These are phyloP conservation scores for Polyommatus iphigenia DNA, from an alignment of 2,888 invertebrate species.

Conservation along the genomic window DNA sequence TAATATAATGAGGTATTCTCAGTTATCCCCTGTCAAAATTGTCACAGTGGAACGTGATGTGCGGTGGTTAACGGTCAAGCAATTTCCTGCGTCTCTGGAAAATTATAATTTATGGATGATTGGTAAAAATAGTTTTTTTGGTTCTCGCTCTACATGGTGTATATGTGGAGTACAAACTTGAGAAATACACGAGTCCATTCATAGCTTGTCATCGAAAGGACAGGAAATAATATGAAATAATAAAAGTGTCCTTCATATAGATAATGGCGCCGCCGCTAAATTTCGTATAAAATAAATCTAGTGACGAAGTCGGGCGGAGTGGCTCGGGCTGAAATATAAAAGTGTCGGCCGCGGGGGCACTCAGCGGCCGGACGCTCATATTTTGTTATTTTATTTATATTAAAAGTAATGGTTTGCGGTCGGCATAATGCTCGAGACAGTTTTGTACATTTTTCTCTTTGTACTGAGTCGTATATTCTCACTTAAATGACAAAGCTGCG, in stretches of 20 bases:
- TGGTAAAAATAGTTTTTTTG: background rate
- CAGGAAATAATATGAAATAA: background rate
- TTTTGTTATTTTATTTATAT: slow-evolving; percentile 81
- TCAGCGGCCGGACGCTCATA: slow-evolving; percentile 79
- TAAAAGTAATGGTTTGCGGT: slow-evolving; percentile 78
- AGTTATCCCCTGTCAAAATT: slow-evolving; percentile 5
- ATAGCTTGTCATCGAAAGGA: background rate
- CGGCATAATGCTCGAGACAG: slow-evolving; percentile 73
- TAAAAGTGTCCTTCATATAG: slow-evolving; percentile 8
- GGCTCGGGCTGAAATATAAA: slow-evolving; percentile 69
- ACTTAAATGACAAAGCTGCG: slow-evolving; percentile 77
- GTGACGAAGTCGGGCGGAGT: slow-evolving; percentile 28
- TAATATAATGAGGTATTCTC: slow-evolving; percentile 8
- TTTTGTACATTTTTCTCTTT: slow-evolving; percentile 77
- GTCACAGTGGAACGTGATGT: background rate
- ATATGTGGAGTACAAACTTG: background rate
- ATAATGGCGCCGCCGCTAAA: slow-evolving; percentile 11
- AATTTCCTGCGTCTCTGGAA: background rate
- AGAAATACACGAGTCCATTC: background rate
- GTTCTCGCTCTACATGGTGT: background rate
- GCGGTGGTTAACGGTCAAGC: background rate
- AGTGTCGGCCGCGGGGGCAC: slow-evolving; percentile 71
- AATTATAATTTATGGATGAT: slow-evolving; percentile 1
- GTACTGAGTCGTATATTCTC: slow-evolving; percentile 76
- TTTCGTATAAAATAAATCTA: slow-evolving; percentile 34